Percentiles rank a stretch among this genome's conserved stretches.
Evolutionary conservation across 1,140 invertebrate genomes (phyloP).

Genomic region (Meteorus sp.): DNA sequence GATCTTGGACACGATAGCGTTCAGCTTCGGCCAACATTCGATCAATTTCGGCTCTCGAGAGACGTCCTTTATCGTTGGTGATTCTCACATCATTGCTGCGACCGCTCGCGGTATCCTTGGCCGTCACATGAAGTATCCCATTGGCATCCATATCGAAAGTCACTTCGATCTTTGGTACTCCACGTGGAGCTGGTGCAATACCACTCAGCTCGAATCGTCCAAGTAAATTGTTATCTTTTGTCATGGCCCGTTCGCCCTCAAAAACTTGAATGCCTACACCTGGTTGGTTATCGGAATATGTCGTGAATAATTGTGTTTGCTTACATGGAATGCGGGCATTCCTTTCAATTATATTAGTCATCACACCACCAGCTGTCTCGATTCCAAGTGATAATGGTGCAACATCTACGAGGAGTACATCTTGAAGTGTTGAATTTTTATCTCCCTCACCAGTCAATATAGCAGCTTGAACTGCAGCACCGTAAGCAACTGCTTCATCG

Average conservation of each 20-base stretch:
- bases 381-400: slow-evolving; percentile 67
- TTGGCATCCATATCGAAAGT: slow-evolving; percentile 71
- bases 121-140: slow-evolving; percentile 67
- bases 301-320: slow-evolving; percentile 67
- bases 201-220: slow-evolving; percentile 71
- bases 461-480: slow-evolving; percentile 68
- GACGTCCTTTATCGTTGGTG: slow-evolving; percentile 63
- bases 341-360: slow-evolving; percentile 64
- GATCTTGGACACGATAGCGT: slow-evolving; percentile 63
- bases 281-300: slow-evolving; percentile 71
- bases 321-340: slow-evolving; percentile 69
- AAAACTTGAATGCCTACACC: slow-evolving; percentile 72
- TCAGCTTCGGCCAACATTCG: slow-evolving; percentile 73
- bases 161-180: slow-evolving; percentile 69
- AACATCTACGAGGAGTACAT: slow-evolving; percentile 75
- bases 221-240: slow-evolving; percentile 74
- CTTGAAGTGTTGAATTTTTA: slow-evolving; percentile 60
- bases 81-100: slow-evolving; percentile 62
- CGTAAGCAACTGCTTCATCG: slow-evolving; percentile 70
- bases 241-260: slow-evolving; percentile 70
- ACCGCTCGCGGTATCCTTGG: slow-evolving; percentile 59
- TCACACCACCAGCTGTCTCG: slow-evolving; percentile 63
- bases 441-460: slow-evolving; percentile 63
- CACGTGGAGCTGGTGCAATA: slow-evolving; percentile 60
- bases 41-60: slow-evolving; percentile 63